A percentile compares a stretch with the other conserved stretches of the same genome.
phyloP scores from a whole-genome alignment of 2,113 vertebrate genomes.

The Notarius quadriscutis region DNA sequence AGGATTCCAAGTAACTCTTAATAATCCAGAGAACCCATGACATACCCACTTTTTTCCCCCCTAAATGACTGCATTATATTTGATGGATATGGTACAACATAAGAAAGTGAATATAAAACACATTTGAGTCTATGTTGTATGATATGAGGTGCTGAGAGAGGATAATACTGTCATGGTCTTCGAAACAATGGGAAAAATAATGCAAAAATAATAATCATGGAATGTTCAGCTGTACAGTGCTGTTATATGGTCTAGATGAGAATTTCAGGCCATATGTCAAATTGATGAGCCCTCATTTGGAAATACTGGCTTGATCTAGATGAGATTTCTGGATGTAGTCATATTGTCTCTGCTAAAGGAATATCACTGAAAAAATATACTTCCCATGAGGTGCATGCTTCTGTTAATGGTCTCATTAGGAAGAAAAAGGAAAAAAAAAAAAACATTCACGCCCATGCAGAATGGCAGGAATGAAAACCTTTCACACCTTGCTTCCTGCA shows the following conservation, averaged over 20 bases:
- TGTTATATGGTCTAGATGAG: conserved; percentile 69
- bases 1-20: background rate
- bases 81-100: conserved; percentile 20
- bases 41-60: background rate
- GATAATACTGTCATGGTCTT: conserved; percentile 63
- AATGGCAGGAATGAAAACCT: conserved; percentile 44
- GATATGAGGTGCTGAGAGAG: conserved; percentile 69
- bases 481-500: conserved; percentile 51
- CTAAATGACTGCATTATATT: background rate
- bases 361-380: conserved; percentile 1
- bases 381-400: conserved; percentile 14
- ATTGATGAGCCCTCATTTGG: conserved; percentile 62
- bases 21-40: background rate
- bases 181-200: conserved; percentile 71
- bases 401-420: conserved; percentile 33
- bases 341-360: conserved; percentile 42
- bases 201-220: conserved; percentile 71
- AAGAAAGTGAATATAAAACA: conserved; percentile 30
- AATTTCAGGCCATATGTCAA: conserved; percentile 65
- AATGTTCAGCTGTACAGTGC: conserved; percentile 66
- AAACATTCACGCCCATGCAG: conserved; percentile 45
- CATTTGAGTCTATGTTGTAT: conserved; percentile 50
- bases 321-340: conserved; percentile 53
- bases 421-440: conserved; percentile 30
- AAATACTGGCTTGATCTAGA: conserved; percentile 56